phyloP scores from a whole-genome alignment of 2,888 invertebrate species.

The Tuta absoluta region DNA sequence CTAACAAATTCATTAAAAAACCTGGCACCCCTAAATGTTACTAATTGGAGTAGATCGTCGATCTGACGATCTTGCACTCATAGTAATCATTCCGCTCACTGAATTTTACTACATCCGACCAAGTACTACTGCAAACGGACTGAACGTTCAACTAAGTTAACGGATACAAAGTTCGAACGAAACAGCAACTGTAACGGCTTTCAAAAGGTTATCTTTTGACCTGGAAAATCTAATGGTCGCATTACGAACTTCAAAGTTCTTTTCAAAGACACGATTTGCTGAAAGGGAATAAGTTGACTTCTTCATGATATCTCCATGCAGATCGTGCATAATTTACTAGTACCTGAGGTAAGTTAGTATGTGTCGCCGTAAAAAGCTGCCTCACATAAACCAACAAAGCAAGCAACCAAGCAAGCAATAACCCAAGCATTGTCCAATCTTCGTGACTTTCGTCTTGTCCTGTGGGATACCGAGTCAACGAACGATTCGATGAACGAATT shows the following conservation, averaged over 20 bases:
- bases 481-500: no score
- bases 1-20: no score
- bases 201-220: conserved; percentile 13
- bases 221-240: conserved; percentile 5
- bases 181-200: conserved; percentile 4
- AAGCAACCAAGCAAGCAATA: no score
- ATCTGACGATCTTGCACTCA: conserved; percentile 13
- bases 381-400: no score
- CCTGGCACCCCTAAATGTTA: neutral
- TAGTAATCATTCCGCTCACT: conserved; percentile 19
- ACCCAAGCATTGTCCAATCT: no score
- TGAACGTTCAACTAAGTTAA: conserved; percentile 18
- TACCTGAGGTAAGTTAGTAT: no score
- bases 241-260: conserved; percentile 10
- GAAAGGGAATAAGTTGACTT: neutral
- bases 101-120: conserved; percentile 12
- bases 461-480: no score
- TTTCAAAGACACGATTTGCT: neutral
- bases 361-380: no score
- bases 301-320: neutral
- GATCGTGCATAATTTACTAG: neutral
- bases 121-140: neutral
- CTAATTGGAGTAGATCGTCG: conserved; percentile 17
- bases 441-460: no score
- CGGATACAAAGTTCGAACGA: conserved; percentile 12